phyloP scores from a whole-genome alignment of 2,888 invertebrate species.

The Periphyllus acericola region DNA sequence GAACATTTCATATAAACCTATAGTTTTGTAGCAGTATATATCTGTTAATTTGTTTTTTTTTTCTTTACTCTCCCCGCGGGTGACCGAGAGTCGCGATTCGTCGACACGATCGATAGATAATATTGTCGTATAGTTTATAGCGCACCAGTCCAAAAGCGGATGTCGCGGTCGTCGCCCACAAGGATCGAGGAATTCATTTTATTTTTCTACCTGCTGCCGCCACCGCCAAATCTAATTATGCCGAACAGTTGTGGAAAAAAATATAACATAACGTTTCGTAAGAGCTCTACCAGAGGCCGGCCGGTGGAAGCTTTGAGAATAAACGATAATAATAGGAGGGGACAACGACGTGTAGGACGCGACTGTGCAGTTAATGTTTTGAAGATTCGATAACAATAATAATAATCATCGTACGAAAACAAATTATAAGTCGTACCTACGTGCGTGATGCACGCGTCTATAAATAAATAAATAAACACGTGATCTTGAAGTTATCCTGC shows the following conservation, averaged over 20 bases:
- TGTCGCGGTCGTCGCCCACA: conserved; percentile 1
- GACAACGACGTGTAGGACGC: neutral
- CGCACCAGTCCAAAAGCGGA: neutral
- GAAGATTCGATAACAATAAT: too few species aligned
- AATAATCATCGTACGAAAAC: neutral
- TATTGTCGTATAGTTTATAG: neutral
- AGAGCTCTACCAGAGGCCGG: neutral
- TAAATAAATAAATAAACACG: too few species aligned
- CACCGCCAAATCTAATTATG: neutral
- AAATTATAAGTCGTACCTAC: neutral
- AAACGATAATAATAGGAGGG: too few species aligned
- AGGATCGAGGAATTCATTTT: neutral
- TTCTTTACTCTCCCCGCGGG: neutral
- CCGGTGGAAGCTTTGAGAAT: too few species aligned
- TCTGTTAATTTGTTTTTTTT: too few species aligned
- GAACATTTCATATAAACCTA: too few species aligned
- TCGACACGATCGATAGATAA: neutral
- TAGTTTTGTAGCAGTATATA: too few species aligned
- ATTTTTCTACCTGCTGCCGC: neutral
- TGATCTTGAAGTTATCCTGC: too few species aligned
- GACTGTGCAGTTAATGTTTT: neutral
- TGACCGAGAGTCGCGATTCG: neutral
- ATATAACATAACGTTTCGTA: too few species aligned
- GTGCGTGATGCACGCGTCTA: neutral
- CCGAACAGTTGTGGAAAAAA: neutral